Conservation (phyloP, 2,888 invertebrate genomes). For the Lottia gigantea region DNA sequence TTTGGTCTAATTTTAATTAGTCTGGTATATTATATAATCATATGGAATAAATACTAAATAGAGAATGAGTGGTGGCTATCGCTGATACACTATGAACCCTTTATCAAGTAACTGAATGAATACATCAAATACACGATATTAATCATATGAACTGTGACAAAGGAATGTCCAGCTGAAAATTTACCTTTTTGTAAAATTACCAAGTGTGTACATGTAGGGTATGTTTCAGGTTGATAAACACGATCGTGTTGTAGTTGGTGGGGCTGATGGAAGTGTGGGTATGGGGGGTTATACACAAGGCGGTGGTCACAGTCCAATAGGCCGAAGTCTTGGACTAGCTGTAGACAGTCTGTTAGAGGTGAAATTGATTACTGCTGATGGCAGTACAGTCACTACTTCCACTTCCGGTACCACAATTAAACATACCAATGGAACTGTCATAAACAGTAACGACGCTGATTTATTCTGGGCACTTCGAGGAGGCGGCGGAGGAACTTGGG, state of each 20-base stretch:
- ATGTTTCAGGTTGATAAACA: slow-evolving; percentile 34
- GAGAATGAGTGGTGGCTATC: too few relatives aligned
- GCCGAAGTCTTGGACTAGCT: slow-evolving; percentile 34
- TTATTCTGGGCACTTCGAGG: slow-evolving; percentile 43
- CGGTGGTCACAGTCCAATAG: slow-evolving; percentile 53
- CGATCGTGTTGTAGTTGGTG: slow-evolving; percentile 47
- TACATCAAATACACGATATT: too few relatives aligned
- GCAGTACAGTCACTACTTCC: slow-evolving; percentile 18
- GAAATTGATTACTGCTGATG: slow-evolving; percentile 27
- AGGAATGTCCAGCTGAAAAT: too few relatives aligned
- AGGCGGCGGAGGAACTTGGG: slow-evolving; percentile 39
- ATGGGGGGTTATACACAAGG: slow-evolving; percentile 53
- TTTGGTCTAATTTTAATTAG: too few relatives aligned
- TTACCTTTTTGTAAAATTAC: too few relatives aligned
- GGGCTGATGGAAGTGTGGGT: slow-evolving; percentile 46
- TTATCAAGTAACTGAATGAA: too few relatives aligned
- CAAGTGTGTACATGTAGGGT: too few relatives aligned
- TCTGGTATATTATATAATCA: too few relatives aligned
- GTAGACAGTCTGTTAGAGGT: slow-evolving; percentile 39
- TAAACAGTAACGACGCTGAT: slow-evolving; percentile 22
- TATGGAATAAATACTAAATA: too few relatives aligned
- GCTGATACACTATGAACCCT: too few relatives aligned
- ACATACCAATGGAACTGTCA: slow-evolving; percentile 15
- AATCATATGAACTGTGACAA: too few relatives aligned
- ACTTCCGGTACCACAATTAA: slow-evolving; percentile 16